Percentiles rank a stretch among this genome's conserved stretches.
These are phyloP conservation scores for Barypeithes pellucidus DNA, from an alignment of 2,888 invertebrate genomes.

Conservation along the genomic window DNA sequence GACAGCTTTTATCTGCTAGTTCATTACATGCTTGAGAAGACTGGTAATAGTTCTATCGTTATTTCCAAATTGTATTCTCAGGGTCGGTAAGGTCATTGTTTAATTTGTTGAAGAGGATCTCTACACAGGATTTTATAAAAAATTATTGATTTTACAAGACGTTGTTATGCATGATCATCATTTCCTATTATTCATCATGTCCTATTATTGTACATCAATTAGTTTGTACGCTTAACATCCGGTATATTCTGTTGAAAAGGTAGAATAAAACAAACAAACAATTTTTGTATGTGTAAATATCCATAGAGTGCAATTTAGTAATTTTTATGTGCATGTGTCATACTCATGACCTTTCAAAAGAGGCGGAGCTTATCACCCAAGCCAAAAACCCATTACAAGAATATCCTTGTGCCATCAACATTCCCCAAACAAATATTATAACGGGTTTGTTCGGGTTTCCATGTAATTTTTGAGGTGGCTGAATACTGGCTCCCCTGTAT, in stretches of 20 bases:
- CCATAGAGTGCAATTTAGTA: no score
- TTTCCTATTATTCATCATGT: background rate
- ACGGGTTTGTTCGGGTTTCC: no score
- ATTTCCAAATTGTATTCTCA: background rate
- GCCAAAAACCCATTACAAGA: no score
- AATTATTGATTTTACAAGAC: background rate
- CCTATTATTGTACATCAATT: background rate
- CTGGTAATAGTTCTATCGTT: background rate
- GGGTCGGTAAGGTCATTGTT: constrained; percentile 19
- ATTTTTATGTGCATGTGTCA: no score
- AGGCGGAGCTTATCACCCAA: no score
- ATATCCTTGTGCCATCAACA: no score
- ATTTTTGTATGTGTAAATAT: no score
- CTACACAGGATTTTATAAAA: background rate
- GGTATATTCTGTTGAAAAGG: background rate
- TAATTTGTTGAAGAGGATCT: constrained; percentile 5
- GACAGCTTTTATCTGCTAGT: no score
- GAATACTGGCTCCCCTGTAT: no score
- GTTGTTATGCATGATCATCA: constrained; percentile 7
- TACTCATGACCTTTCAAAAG: no score
- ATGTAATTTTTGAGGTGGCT: no score
- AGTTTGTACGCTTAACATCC: background rate
- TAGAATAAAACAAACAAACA: background rate
- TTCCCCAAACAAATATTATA: no score
- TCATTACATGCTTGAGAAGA: background rate